Base-by-base conservation (phyloP, 2,113 vertebrate species). In the Burhinus oedicnemus region DNA sequence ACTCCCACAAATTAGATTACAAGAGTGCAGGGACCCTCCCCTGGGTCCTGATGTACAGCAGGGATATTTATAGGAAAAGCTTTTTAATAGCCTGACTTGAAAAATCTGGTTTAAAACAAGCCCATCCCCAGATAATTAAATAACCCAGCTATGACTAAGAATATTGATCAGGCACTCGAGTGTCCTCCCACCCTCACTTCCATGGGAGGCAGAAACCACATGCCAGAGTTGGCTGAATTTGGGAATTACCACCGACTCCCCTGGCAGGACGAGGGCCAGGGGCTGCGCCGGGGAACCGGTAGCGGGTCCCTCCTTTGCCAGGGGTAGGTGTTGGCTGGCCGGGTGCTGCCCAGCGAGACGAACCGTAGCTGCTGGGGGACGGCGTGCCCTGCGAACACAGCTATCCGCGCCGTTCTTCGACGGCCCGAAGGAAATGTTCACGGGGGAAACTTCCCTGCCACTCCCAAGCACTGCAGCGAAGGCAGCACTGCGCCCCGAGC, bases 11-110 rank as follows among this genome's bases (percentile, higher is more conserved):
- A 89, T 72, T 15, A 45, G 76, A 66, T 61, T 38, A 40, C 0
- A 36, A 42, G 52, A 47, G 61, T 0, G 22, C 77, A 30, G 25
- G 54, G 72, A 55, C 12, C 45, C 38, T 88, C 75, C 92, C 87
- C 15, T 8, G 58, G 66, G 87, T 52, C 38, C 52, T 5, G 13
- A 27, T 29, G 36, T 40, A 9, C 29, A 44, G 58, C 23, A 11
- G 52, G 47, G 70, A 36, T 87, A 87, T 93, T 93, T 90, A 90
- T 87, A 86, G 90, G 76, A 69, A 86, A 94, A 83, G 94, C 64
- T 91, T 95, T 96, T 75, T 57, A 83, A 91, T 42, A 70, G 95
- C 51, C 26, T 29, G 72, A 54, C 12, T 15, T 26, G 83, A 52
- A 72, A 92, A 95, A 88, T 89, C 75, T 25, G 76, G 34, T 91